Base-by-base conservation (phyloP, 2,113 vertebrate species). In the Micronycteris hirsuta region DNA sequence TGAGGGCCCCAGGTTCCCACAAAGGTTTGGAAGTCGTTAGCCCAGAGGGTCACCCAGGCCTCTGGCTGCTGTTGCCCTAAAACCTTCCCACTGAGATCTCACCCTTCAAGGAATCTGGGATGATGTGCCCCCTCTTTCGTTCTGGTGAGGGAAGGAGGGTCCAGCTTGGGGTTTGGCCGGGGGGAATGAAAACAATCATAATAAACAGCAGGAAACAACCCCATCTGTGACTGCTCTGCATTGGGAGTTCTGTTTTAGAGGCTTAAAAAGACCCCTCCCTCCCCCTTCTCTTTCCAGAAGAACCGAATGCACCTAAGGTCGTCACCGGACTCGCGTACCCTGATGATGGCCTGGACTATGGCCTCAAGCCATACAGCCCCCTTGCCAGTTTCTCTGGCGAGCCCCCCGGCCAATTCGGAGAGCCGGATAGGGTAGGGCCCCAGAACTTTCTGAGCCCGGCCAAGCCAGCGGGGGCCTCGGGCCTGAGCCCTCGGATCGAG, bases 401-500 rank as follows among this genome's bases (percentile, higher is more conserved):
- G 94, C 98, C 98, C 96, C 98, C 99, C 68, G 97, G 98, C 90
- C 99, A 98, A 88, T 99, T 99, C 84, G 99, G 99, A 98, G 98
- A 99, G 98, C 98, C 98, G 97, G 98, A 98, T 98, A 98, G 98
- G 98, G 98, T 99, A 98, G 99, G 99, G 98, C 97, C 98, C 98
- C 97, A 98, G 98, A 98, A 97, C 99, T 99, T 99, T 97, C 98
- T 98, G 98, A 99, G 99, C 98, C 97, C 98, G 91, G 97, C 96
- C 97, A 99, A 98, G 97, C 98, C 99, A 47, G 93, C 97, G 33
- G 99, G 99, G 97, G 98, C 99, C 96, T 98, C 98, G 96, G 99
- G 99, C 95, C 98, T 99, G 91, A 99, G 99, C 98, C 99, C 99
- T 86, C 99, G 99, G 96, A 99, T 99, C 89, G 99, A 99, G 98